These are phyloP conservation scores for Eupelmus urozonus DNA, from an alignment of 2,888 invertebrate species.

Conservation along the genomic window DNA sequence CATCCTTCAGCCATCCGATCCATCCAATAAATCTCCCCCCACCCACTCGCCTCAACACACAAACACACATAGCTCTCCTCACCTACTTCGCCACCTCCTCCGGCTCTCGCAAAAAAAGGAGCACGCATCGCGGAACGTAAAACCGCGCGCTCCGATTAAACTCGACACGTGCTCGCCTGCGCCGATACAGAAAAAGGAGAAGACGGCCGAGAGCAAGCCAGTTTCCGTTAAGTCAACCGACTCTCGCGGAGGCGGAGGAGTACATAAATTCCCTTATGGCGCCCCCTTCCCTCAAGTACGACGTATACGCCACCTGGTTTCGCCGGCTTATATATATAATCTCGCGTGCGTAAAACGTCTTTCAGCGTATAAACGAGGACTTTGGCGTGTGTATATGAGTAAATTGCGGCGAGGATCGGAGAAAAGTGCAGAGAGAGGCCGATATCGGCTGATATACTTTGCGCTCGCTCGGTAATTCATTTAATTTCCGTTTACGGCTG, in stretches of 20 bases:
- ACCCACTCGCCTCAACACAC: not conserved
- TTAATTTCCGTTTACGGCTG: no score
- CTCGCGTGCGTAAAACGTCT: no score
- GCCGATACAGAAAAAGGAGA: no score
- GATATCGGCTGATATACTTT: no score
- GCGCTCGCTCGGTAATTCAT: no score
- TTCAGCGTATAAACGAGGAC: no score
- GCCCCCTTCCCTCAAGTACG: not conserved
- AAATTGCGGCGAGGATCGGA: no score
- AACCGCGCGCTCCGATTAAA: constrained; percentile 33
- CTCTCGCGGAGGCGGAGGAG: not conserved
- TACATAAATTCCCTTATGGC: constrained; percentile 33
- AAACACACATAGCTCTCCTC: no score
- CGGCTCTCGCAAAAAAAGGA: not conserved
- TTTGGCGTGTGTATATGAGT: no score
- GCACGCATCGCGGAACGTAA: not conserved
- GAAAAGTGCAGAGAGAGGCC: no score
- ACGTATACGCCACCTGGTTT: no score
- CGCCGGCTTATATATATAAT: no score
- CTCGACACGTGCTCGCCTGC: not conserved
- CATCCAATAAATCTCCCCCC: not conserved
- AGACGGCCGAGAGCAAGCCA: constrained; percentile 10
- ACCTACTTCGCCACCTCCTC: not conserved
- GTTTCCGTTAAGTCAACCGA: constrained; percentile 31
- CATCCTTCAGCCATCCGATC: not conserved